A percentile compares a stretch with the other conserved stretches of the same genome.
Evolutionary conservation across 1,140 invertebrate species (phyloP).

Genomic region (Brachystomella parvula): DNA sequence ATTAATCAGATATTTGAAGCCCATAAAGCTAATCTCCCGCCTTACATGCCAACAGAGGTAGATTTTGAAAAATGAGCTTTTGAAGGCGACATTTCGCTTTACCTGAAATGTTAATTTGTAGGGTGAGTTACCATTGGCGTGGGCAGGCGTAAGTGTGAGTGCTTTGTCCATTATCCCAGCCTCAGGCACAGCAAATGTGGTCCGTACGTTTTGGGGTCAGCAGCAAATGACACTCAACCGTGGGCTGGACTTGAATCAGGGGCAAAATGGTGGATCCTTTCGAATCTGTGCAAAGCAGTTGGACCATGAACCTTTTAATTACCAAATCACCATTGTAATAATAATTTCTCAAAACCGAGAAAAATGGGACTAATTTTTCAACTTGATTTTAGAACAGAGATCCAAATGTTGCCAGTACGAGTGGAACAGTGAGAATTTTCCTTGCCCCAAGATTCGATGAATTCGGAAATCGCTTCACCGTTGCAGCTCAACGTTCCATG

Average conservation of each 20-base stretch:
- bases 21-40: not conserved
- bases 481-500: constrained; percentile 17
- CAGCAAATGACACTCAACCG: not conserved
- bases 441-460: constrained; percentile 16
- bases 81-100: not conserved
- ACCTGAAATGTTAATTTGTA: not conserved
- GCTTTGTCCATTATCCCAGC: not conserved
- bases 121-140: constrained; percentile 11
- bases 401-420: too few species aligned
- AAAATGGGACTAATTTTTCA: not conserved
- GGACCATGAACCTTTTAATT: constrained; percentile 19
- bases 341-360: not conserved
- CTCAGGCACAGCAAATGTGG: not conserved
- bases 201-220: constrained; percentile 13
- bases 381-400: constrained; percentile 7
- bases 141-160: not conserved
- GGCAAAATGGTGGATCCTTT: not conserved
- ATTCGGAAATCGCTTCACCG: constrained; percentile 8
- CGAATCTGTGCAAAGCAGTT: constrained; percentile 20
- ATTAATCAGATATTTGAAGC: constrained; percentile 8
- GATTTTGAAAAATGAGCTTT: not conserved
- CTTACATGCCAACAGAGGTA: constrained; percentile 17
- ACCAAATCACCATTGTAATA: constrained; percentile 14
- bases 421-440: constrained; percentile 24
- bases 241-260: constrained; percentile 6